Evolutionary conservation across 2,113 vertebrate species (phyloP), one percentile per base, ranked within the genome.

Genomic region (Zootoca vivipara): DNA sequence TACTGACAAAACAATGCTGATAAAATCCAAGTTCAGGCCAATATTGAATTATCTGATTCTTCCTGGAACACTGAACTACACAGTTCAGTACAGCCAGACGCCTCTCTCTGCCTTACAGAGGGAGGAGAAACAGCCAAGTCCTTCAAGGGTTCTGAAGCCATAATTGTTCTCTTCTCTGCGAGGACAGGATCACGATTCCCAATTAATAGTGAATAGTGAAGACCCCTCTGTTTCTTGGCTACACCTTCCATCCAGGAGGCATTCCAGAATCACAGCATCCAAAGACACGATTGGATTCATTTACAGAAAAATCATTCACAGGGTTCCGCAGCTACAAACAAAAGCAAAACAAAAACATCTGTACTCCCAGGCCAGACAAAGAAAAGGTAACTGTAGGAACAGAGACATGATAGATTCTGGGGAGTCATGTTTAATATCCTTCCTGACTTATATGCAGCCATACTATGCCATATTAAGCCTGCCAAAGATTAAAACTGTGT

Each of bases 191-290:
- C 33, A 67, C 15, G 28, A 22, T 70, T 42, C 33, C 8, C 35
- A 87, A 46, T 78, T 70, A 87, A 16, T 20, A 70, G 42, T 42
- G 82, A 52, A 52, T 52, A 52, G 46, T 52, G 56, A 86, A 24
- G 24, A 35, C 62, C 58, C 38, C 18, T 65, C 62, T 10, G 62
- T 86, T 90, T 89, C 75, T 78, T 86, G 82, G 35, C 52, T 69
- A 42, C 1, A 9, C 74, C 65, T 87, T 89, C 38, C n/a, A 88
- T 89, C 38, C n/a, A 88, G 77, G 35, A 90, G 38, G 89, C 28
- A 85, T n/a, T 40, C 58, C n/a, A 64, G 75, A 88, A 67, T 73
- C 24, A 78, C 12, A 64, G 69, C 70, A 1, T 64, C 30, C 69
- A 80, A 85, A 84, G 28, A 40, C 33, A 82, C n/a, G 40, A 67